phyloP scores from a whole-genome alignment of 37 sponge, comb jelly and placozoan genomes.

The Haliclona indistincta region DNA sequence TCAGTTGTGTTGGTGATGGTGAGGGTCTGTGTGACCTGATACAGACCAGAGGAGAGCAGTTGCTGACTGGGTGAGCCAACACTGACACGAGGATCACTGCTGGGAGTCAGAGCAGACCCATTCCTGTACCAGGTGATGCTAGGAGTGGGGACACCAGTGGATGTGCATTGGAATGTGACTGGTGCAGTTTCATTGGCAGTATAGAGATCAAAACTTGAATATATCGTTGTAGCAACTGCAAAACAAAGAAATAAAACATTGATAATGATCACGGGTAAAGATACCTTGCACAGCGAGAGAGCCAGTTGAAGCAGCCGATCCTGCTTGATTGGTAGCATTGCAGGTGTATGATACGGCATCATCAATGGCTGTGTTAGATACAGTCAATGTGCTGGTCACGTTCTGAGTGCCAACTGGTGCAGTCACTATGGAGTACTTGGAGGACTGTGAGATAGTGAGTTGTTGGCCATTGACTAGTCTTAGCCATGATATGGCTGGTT shows the following conservation, averaged over 20 bases:
- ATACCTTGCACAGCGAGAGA: no score
- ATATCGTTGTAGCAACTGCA: constrained; percentile 1
- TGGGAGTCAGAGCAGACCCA: not conserved
- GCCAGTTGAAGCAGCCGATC: no score
- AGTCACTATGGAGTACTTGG: no score
- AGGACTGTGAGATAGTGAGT: no score
- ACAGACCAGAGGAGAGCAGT: not conserved
- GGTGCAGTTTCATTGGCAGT: constrained; percentile 10
- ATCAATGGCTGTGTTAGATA: no score
- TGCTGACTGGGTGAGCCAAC: not conserved
- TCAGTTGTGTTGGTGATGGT: not conserved
- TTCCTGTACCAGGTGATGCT: constrained; percentile 61
- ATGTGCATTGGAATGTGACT: constrained; percentile 41
- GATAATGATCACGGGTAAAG: no score
- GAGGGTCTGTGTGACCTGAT: not conserved
- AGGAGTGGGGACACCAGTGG: constrained; percentile 52
- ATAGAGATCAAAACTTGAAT: not conserved
- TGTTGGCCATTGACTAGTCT: no score
- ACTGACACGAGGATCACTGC: not conserved
- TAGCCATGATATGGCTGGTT: constrained; percentile 38
- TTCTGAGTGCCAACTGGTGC: no score
- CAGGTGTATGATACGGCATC: no score
- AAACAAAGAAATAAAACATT: not conserved
- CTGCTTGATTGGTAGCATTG: no score
- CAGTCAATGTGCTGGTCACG: no score